These are phyloP conservation scores for Sciurus vulgaris DNA, from an alignment of 2,797 vertebrate species.

Conservation along the genomic window DNA sequence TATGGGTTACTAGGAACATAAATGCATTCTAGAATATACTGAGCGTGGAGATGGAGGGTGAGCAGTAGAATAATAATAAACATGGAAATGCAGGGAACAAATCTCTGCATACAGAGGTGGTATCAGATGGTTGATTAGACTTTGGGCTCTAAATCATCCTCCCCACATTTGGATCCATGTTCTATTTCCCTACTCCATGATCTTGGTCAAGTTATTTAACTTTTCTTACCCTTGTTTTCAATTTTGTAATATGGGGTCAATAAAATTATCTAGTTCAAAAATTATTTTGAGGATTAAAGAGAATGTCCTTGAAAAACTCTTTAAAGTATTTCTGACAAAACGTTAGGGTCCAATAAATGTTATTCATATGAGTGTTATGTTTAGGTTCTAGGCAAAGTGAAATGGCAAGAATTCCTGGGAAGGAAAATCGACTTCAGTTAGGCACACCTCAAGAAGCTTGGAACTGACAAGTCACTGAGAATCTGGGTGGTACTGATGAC, in stretches of 20 bases:
- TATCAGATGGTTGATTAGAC: neutral
- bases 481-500: neutral
- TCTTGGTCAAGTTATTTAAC: neutral
- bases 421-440: neutral
- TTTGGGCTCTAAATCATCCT: neutral
- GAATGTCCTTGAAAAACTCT: slow-evolving; percentile 14
- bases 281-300: slow-evolving; percentile 4
- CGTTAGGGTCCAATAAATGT: neutral
- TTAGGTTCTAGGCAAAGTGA: slow-evolving; percentile 1
- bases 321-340: neutral
- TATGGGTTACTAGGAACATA: neutral
- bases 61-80: neutral
- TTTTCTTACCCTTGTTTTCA: neutral
- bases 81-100: neutral
- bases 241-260: neutral
- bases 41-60: no score
- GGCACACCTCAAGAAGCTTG: neutral
- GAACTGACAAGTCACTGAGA: neutral
- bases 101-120: neutral
- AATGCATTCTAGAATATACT: neutral
- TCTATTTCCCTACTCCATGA: neutral
- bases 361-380: neutral
- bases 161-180: neutral
- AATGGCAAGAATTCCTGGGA: slow-evolving; percentile 28
- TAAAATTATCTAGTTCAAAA: slow-evolving; percentile 19